Conservation (phyloP, 2,888 invertebrate genomes). For the Papilio protenor region DNA sequence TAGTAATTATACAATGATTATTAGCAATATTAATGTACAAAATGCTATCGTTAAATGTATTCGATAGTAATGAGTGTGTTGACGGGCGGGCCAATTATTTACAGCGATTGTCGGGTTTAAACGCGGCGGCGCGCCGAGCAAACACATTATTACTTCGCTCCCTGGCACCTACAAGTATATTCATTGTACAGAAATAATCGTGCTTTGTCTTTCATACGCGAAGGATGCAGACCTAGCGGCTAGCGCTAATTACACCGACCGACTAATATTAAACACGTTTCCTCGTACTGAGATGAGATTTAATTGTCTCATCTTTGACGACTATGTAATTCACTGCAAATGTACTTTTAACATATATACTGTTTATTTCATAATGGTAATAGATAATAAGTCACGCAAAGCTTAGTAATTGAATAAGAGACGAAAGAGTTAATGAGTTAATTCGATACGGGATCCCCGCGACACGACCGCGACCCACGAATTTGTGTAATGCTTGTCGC, state of each 20-base stretch:
- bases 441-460: constrained; percentile 36
- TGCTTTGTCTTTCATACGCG: constrained; percentile 31
- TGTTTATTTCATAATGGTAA: not conserved
- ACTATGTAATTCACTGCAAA: constrained; percentile 15
- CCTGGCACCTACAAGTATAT: constrained; percentile 35
- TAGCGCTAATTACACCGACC: constrained; percentile 15
- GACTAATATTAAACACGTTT: constrained; percentile 27
- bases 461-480: constrained; percentile 26
- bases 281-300: constrained; percentile 5
- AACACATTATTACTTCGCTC: constrained; percentile 10
- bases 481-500: constrained; percentile 41
- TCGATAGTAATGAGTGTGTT: constrained; percentile 27
- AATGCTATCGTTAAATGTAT: constrained; percentile 17
- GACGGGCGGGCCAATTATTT: constrained; percentile 24
- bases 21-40: constrained; percentile 17
- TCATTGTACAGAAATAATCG: constrained; percentile 39
- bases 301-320: constrained; percentile 3
- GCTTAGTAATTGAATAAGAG: constrained; percentile 18
- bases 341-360: not conserved
- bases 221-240: constrained; percentile 30
- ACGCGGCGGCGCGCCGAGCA: constrained; percentile 7
- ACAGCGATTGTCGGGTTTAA: constrained; percentile 26
- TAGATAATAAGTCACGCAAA: constrained; percentile 7
- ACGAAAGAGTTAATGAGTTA: constrained; percentile 30
- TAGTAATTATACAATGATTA: constrained; percentile 4